Conservation (phyloP, 2,888 invertebrate genomes). For the Hoplodrina blanda region DNA sequence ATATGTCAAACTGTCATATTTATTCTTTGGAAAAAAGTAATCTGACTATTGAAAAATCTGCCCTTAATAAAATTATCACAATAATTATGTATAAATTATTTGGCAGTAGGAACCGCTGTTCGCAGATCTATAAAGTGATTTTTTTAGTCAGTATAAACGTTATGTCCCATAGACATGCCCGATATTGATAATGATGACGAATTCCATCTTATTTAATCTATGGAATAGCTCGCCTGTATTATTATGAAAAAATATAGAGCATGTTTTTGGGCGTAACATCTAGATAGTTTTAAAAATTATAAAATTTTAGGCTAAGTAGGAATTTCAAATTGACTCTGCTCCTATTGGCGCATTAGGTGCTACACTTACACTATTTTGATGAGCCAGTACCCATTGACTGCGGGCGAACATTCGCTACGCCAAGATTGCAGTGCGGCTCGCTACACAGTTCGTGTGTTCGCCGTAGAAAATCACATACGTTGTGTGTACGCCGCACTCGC, state of each 20-base stretch:
- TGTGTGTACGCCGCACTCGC: too few relatives aligned
- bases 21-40: too few relatives aligned
- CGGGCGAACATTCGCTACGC: too few relatives aligned
- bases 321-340: slow-evolving; percentile 36
- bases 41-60: too few relatives aligned
- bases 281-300: slow-evolving; percentile 32
- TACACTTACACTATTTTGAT: not conserved
- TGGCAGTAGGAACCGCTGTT: not conserved
- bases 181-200: not conserved
- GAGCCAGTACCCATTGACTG: too few relatives aligned
- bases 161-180: not conserved
- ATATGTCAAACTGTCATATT: too few relatives aligned
- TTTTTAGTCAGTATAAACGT: slow-evolving; percentile 7
- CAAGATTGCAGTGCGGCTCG: too few relatives aligned
- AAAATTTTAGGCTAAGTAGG: slow-evolving; percentile 29
- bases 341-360: slow-evolving; percentile 1
- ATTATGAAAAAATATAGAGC: slow-evolving; percentile 24
- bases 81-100: not conserved
- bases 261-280: slow-evolving; percentile 1
- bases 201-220: not conserved
- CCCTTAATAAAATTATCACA: too few relatives aligned
- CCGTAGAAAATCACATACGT: too few relatives aligned
- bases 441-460: too few relatives aligned
- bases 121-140: not conserved
- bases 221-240: slow-evolving; percentile 4